A percentile compares a stretch with the other conserved stretches of the same genome.
Evolutionary conservation across 2,797 vertebrate species (phyloP).

Genomic region (Cyclura pinguis): DNA sequence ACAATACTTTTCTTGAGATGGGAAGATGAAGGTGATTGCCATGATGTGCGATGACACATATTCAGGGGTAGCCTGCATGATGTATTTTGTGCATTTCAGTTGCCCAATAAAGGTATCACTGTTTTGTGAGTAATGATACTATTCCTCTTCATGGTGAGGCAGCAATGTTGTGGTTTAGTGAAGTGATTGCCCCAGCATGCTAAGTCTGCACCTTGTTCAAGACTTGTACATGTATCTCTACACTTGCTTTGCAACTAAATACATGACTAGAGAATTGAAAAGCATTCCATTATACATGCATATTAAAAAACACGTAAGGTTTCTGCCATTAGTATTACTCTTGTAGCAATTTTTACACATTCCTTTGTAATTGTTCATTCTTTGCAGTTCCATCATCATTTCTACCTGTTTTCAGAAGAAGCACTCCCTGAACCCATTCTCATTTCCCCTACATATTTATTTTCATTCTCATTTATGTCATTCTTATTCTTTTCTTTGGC

Average conservation of each 20-base stretch:
- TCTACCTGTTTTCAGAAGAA: not conserved
- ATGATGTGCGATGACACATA: not conserved
- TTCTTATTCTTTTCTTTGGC: not conserved
- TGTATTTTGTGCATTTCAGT: too few relatives aligned
- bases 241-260: not conserved
- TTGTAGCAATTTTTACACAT: too few relatives aligned
- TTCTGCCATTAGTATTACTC: too few relatives aligned
- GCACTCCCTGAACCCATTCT: too few relatives aligned
- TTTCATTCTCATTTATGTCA: not conserved
- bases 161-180: not conserved
- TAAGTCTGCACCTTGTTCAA: not conserved
- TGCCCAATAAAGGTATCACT: too few relatives aligned
- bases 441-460: not conserved
- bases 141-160: not conserved
- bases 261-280: not conserved
- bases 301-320: too few relatives aligned
- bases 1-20: not conserved
- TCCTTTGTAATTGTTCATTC: not conserved
- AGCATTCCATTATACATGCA: too few relatives aligned
- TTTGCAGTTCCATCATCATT: not conserved
- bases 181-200: not conserved
- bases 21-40: not conserved
- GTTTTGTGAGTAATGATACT: not conserved
- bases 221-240: too few relatives aligned
- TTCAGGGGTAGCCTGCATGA: too few relatives aligned